These are phyloP conservation scores for Pelobates fuscus DNA, from an alignment of 2,113 vertebrate genomes.

Conservation along the genomic window DNA sequence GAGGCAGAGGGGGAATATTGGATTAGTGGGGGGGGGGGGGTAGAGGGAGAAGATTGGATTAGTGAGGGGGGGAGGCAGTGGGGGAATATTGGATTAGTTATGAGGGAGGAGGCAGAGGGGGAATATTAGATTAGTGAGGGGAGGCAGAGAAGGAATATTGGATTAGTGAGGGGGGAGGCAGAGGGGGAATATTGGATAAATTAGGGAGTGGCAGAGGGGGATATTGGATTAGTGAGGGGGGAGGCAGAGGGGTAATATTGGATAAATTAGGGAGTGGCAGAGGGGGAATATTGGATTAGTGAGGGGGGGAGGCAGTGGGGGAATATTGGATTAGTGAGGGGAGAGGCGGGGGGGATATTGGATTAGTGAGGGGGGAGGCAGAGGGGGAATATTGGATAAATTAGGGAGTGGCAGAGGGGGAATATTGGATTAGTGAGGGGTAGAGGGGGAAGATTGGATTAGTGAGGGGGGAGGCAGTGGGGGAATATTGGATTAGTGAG, in stretches of 20 bases:
- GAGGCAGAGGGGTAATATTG: background rate
- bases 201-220: too few relatives aligned
- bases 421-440: background rate
- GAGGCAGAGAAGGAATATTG: background rate
- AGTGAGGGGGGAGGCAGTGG: background rate
- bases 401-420: background rate
- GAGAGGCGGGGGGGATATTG: too few relatives aligned
- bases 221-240: background rate
- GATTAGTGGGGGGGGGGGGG: background rate
- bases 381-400: background rate
- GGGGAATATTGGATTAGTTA: too few relatives aligned
- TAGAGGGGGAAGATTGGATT: too few relatives aligned
- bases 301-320: too few relatives aligned
- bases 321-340: conserved; percentile 2
- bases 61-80: background rate
- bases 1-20: background rate
- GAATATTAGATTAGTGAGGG: background rate
- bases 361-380: background rate
- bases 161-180: background rate
- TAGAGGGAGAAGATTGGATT: too few relatives aligned
- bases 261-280: background rate
- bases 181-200: too few relatives aligned
- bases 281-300: background rate
- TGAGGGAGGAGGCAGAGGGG: background rate
- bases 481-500: background rate